phyloP scores from a whole-genome alignment of 2,888 invertebrate genomes.

The Siphonodentalium dalli region DNA sequence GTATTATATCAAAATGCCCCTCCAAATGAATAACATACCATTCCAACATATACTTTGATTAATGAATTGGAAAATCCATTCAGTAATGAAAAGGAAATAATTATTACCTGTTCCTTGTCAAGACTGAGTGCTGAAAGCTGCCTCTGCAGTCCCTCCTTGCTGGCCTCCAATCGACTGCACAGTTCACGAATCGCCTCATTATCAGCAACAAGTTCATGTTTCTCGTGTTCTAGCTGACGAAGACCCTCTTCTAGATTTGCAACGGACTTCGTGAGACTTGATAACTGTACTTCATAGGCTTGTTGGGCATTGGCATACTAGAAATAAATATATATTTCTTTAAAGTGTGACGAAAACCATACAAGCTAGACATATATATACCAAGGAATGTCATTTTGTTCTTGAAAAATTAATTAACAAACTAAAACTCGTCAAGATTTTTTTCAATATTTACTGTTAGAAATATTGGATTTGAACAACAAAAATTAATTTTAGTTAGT shows the following conservation, averaged over 20 bases:
- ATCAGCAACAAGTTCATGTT: slow-evolving; percentile 58
- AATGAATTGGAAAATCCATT: too few species aligned
- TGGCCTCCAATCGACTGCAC: slow-evolving; percentile 60
- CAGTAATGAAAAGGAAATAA: too few species aligned
- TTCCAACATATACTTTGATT: too few species aligned
- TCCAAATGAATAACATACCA: too few species aligned
- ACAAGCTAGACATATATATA: background rate
- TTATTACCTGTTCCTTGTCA: slow-evolving; percentile 62
- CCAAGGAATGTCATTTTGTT: too few species aligned
- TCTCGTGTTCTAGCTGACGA: slow-evolving; percentile 56
- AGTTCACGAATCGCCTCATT: slow-evolving; percentile 62
- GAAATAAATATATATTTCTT: slow-evolving; percentile 2
- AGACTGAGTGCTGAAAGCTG: slow-evolving; percentile 58
- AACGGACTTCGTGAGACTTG: slow-evolving; percentile 57
- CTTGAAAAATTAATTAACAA: background rate
- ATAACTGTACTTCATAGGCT: slow-evolving; percentile 60
- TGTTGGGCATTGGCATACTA: slow-evolving; percentile 57
- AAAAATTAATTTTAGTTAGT: too few species aligned
- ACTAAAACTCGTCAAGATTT: too few species aligned
- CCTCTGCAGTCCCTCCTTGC: slow-evolving; percentile 61
- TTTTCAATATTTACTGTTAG: too few species aligned
- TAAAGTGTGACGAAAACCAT: too few species aligned
- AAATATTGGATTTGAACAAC: too few species aligned
- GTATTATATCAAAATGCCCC: too few species aligned
- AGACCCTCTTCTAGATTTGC: slow-evolving; percentile 59